These are phyloP conservation scores for Euphydryas editha DNA, from an alignment of 2,888 invertebrate genomes.

Conservation along the genomic window DNA sequence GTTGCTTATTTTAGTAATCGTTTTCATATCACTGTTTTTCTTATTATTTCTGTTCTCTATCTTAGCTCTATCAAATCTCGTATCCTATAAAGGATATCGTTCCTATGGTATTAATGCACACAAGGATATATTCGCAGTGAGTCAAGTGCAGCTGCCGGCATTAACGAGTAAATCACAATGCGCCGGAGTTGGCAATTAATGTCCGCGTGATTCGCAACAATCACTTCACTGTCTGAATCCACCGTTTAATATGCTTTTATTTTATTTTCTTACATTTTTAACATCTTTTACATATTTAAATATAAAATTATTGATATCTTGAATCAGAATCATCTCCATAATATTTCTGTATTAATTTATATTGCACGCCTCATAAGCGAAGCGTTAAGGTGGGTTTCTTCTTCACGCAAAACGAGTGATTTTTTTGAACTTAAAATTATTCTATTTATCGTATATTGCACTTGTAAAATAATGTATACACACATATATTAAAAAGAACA, in stretches of 20 bases:
- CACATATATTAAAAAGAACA: too few relatives aligned
- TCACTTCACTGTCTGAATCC: conserved; percentile 26
- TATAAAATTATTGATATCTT: too few relatives aligned
- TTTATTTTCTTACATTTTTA: background rate
- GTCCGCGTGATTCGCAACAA: conserved; percentile 54
- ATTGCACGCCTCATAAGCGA: too few relatives aligned
- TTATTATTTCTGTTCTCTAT: background rate
- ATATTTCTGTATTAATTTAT: too few relatives aligned
- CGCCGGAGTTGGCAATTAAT: conserved; percentile 62
- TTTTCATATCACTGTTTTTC: background rate
- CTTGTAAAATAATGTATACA: too few relatives aligned
- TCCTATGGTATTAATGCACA: conserved; percentile 29
- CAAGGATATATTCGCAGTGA: conserved; percentile 54
- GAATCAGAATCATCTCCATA: too few relatives aligned
- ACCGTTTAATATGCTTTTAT: conserved; percentile 16
- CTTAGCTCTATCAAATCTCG: conserved; percentile 16
- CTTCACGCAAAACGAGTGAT: too few relatives aligned
- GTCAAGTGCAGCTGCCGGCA: conserved; percentile 74
- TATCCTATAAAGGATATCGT: conserved; percentile 39
- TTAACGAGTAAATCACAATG: conserved; percentile 71
- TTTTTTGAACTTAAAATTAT: too few relatives aligned
- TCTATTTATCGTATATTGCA: too few relatives aligned
- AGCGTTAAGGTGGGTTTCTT: too few relatives aligned
- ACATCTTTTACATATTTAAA: background rate
- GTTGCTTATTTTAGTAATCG: background rate